Evolutionary conservation across 2,797 vertebrate genomes (phyloP).

Genomic region (Anguilla megastoma): DNA sequence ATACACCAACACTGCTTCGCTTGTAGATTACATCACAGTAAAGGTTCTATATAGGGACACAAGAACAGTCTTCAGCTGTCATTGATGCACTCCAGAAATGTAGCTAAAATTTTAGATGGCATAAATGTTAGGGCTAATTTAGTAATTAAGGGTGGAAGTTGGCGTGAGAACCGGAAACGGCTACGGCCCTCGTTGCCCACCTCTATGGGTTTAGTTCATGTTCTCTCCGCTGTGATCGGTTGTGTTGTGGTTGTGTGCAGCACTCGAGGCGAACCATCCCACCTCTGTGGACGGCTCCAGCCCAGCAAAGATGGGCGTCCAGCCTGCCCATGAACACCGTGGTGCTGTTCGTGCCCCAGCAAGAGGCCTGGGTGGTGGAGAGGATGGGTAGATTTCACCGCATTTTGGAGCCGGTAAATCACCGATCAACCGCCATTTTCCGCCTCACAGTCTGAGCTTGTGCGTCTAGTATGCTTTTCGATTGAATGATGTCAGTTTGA

Average conservation of each 20-base stretch:
- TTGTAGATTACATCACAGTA: too few relatives aligned
- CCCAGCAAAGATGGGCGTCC: constrained; percentile 78
- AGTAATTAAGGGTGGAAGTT: too few relatives aligned
- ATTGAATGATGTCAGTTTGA: background rate
- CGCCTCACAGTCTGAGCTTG: background rate
- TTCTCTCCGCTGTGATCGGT: background rate
- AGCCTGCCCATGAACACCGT: constrained; percentile 88
- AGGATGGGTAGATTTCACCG: constrained; percentile 94
- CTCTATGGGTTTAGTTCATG: background rate
- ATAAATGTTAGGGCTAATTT: too few relatives aligned
- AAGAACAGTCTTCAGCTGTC: too few relatives aligned
- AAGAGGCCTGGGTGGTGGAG: constrained; percentile 97
- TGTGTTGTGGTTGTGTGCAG: constrained; percentile 46
- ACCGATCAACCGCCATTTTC: background rate
- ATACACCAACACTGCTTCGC: too few relatives aligned
- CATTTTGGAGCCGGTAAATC: constrained; percentile 87
- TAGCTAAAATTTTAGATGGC: too few relatives aligned
- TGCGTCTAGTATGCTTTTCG: background rate
- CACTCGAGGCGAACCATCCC: constrained; percentile 56
- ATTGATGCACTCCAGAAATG: too few relatives aligned
- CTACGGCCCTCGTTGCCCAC: too few relatives aligned
- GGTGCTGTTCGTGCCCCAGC: constrained; percentile 92
- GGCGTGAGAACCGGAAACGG: too few relatives aligned
- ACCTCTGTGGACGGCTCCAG: constrained; percentile 59
- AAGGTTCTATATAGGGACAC: too few relatives aligned